Evolutionary conservation across 2,888 invertebrate species (phyloP), one percentile per base, ranked within the genome.

Genomic region (Tanypteryx hageni): DNA sequence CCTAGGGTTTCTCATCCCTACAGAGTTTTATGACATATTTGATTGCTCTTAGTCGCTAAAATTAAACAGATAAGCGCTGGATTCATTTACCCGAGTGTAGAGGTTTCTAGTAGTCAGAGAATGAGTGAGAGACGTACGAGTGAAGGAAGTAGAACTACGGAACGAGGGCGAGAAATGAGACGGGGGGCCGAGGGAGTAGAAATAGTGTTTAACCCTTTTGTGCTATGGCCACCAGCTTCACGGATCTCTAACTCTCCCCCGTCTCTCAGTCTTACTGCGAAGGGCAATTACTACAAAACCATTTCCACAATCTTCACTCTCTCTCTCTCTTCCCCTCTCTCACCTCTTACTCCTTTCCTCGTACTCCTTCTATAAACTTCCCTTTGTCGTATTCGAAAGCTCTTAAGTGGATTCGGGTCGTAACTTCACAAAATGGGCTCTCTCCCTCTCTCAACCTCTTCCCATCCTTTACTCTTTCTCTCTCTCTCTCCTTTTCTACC

Each of bases 211-310:
- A 76, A 76, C 76, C 76, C 22, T 76, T 44, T 76, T 76, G 76
- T 76, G 22, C 18, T 22, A 22, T 18, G 22, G 68, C 13, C 22
- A 44, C 44, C 44, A 44, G 44, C 44, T 44, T 44, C 44, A 44
- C 44, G 44, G 44, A 44, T 44, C 22, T n/a, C 10, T 10, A 14
- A n/a, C 64, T n/a, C 5, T 27, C 76, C n/a, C n/a, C n/a, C n/a
- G n/a, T 76, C 27, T 76, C 76, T 76, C 76, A 7, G 22, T 27
- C 18, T 64, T 14, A 16, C 68, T 22, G 68, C 68, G 68, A 22
- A 68, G 76, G 27, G 76, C 76, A 76, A 76, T 76, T 76, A 76
- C 76, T 76, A 27, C 76, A 76, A 76, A 76, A 76, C 76, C 76
- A 27, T 76, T 76, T 13, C 76, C 76, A 76, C 76, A 76, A 76